A percentile compares a stretch with the other conserved stretches of the same genome.
Conservation (phyloP, 1,140 invertebrate species). For the Olivierus martensii region DNA sequence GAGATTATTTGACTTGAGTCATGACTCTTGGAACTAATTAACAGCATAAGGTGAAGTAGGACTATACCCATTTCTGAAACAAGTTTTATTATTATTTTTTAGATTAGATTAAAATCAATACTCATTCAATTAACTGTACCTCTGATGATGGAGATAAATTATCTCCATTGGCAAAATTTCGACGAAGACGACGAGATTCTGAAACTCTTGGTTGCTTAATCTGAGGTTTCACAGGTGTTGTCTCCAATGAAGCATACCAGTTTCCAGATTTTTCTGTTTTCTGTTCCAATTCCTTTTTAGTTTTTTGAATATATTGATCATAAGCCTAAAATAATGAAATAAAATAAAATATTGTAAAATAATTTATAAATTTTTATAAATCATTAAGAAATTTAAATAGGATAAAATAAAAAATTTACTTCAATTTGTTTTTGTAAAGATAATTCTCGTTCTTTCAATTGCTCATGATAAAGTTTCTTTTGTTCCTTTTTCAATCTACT, state of each 20-base stretch:
- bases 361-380: neutral
- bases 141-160: no score
- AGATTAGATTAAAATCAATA: no score
- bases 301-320: constrained; percentile 35
- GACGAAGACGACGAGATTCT: constrained; percentile 15
- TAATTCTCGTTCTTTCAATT: constrained; percentile 36
- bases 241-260: constrained; percentile 1
- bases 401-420: constrained; percentile 21
- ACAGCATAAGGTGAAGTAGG: no score
- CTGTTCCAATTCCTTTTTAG: constrained; percentile 31
- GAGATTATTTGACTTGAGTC: no score
- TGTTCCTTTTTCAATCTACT: constrained; percentile 36
- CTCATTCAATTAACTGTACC: no score
- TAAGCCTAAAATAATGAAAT: constrained; percentile 29
- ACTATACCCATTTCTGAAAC: no score
- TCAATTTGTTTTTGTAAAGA: constrained; percentile 40
- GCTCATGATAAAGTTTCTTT: constrained; percentile 32
- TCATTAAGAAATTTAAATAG: constrained; percentile 1
- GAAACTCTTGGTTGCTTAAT: constrained; percentile 36
- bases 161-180: no score
- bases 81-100: no score
- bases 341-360: constrained; percentile 8
- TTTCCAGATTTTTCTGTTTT: no score
- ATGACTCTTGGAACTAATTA: no score
- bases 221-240: constrained; percentile 31